Percentiles rank a stretch among this genome's conserved stretches.
phyloP scores from a whole-genome alignment of 2,113 vertebrate species.

The Plecotus auritus region DNA sequence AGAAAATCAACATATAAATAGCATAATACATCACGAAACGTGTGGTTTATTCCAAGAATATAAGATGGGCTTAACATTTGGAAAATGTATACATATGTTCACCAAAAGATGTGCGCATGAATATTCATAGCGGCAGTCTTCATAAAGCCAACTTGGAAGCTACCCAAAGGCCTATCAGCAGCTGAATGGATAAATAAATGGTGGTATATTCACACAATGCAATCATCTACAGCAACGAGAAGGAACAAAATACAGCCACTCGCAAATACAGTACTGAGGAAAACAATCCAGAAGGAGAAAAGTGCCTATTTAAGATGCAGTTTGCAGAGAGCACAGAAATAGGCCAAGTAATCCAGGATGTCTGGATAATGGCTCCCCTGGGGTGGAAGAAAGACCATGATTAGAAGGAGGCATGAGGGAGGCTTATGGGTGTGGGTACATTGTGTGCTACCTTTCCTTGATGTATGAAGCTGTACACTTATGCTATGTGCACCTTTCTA shows the following conservation, averaged over 20 bases:
- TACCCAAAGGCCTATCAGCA: constrained; percentile 47
- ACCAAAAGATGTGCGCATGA: constrained; percentile 63
- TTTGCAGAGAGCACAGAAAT: constrained; percentile 16
- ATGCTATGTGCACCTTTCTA: neutral
- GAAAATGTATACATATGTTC: constrained; percentile 69
- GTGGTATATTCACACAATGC: neutral
- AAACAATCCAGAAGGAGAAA: constrained; percentile 4
- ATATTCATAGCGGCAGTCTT: constrained; percentile 63
- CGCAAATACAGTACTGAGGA: neutral
- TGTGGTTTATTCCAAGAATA: constrained; percentile 63
- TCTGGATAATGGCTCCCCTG: constrained; percentile 1
- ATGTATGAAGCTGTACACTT: neutral
- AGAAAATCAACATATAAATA: constrained; percentile 66
- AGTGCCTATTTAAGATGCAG: neutral
- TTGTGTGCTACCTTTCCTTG: neutral
- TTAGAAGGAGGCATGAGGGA: neutral
- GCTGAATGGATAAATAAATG: constrained; percentile 56
- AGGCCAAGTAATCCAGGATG: neutral
- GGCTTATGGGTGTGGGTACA: neutral
- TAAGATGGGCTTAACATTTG: constrained; percentile 70
- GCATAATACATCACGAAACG: constrained; percentile 67
- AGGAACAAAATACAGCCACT: constrained; percentile 26
- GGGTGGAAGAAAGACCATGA: neutral
- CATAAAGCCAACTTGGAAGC: constrained; percentile 55
- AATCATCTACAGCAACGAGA: neutral